Percentiles rank a stretch among this genome's conserved stretches.
phyloP scores from a whole-genome alignment of 2,888 invertebrate species.

The Meganola albula region DNA sequence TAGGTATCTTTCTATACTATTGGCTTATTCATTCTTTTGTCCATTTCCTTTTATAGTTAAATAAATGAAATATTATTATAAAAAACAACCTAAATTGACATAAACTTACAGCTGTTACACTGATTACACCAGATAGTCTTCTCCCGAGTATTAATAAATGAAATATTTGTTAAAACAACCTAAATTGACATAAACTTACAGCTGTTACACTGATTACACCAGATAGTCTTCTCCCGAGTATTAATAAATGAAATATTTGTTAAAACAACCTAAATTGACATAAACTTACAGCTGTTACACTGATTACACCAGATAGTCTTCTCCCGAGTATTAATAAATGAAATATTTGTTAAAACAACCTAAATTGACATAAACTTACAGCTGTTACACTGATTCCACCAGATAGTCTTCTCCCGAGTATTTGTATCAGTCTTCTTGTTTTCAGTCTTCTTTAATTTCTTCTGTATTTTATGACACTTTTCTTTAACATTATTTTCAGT shows the following conservation, averaged over 20 bases:
- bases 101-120: too few species aligned
- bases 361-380: conserved; percentile 52
- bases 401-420: conserved; percentile 64
- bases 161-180: too few species aligned
- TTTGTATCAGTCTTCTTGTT: conserved; percentile 65
- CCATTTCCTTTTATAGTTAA: too few species aligned
- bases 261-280: conserved; percentile 11
- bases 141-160: too few species aligned
- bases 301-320: conserved; percentile 76
- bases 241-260: too few species aligned
- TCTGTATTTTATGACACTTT: conserved; percentile 66
- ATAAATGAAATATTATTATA: too few species aligned
- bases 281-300: conserved; percentile 67
- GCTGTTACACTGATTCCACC: conserved; percentile 74
- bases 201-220: too few species aligned
- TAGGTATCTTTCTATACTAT: conserved; percentile 23
- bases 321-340: conserved; percentile 52
- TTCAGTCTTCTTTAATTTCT: conserved; percentile 72
- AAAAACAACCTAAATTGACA: too few species aligned
- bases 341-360: too few species aligned
- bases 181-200: too few species aligned
- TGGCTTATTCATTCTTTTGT: not conserved
- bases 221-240: too few species aligned
- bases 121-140: too few species aligned
- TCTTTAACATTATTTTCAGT: conserved; percentile 73